Base-by-base conservation (phyloP, 1,140 invertebrate genomes). In the Aplysia californica region DNA sequence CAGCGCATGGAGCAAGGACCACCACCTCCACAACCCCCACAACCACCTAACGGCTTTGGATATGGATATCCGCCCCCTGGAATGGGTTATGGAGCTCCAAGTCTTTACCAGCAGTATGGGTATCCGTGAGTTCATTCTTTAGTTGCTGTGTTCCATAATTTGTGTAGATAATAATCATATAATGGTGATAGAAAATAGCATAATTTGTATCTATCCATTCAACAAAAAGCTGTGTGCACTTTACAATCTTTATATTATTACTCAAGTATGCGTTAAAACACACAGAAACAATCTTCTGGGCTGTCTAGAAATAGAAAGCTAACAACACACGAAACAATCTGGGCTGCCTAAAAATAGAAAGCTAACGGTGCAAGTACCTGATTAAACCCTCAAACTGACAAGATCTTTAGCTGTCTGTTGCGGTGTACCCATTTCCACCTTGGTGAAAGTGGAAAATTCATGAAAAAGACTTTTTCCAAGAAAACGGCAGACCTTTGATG, bases 81-180 rank as follows among this genome's bases (percentile, higher is more conserved):
- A 44, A n/a, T 58, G 6, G 65, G 65, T 36, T 74, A 31, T 31
- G 33, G 55, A 21, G 72, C 77, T 6, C 66, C 29, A 26, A 69
- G 74, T 56, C 4, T 70, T 0, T 79, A 71, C 33, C 67, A 70
- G 23, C 61, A 44, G 3, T 79, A 71, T 75, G 77, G 77, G 26
- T 78, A 78, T 33, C 77, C 77, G 77, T 78, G 58, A 74, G 77
- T 68, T 4, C 33, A 55, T 71, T 2, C 23, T 39, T 35, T 35
- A 3, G 5, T 26, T 38, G 26, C 23, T 38, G 36, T 20, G 21
- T 69, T 41, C 0, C 26, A 26, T 69, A 29, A 29, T 44, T 3
- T 35, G 5, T 66, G 64, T 31, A 44, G 58, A 18, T 55, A 6
- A 55, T 33, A 33, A 38, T 59, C 23, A 10, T 21, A 38, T 39